Percentiles rank a stretch among this genome's conserved stretches.
These are phyloP conservation scores for Phortica variegata DNA, from an alignment of 1,140 invertebrate genomes.

Conservation along the genomic window DNA sequence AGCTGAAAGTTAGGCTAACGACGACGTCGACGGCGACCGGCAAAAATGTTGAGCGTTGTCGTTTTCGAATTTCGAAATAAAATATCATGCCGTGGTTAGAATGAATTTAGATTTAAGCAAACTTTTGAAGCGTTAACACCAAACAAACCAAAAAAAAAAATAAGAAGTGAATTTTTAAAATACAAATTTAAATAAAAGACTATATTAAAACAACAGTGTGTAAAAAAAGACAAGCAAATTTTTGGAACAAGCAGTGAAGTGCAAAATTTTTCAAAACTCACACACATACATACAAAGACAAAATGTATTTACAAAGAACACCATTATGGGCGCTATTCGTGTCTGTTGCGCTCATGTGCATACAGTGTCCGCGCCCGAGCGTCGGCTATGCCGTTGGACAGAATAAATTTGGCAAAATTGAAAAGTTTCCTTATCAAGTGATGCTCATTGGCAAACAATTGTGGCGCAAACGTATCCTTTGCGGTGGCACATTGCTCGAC, in stretches of 20 bases:
- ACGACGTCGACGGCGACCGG: conserved; percentile 13
- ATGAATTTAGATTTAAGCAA: conserved; percentile 51
- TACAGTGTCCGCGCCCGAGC: not conserved
- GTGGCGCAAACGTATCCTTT: conserved; percentile 60
- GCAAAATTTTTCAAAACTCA: not conserved
- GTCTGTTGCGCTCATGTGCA: conserved; percentile 12
- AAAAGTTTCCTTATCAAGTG: conserved; percentile 55
- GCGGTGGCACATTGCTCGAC: conserved; percentile 75
- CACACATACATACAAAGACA: not conserved
- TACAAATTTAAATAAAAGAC: not conserved
- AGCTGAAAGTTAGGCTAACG: conserved; percentile 17
- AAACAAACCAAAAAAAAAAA: conserved; percentile 1
- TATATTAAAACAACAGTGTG: conserved; percentile 2
- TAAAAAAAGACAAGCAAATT: conserved; percentile 9
- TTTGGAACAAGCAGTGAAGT: not conserved
- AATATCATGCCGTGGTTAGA: conserved; percentile 51
- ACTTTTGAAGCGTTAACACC: conserved; percentile 43
- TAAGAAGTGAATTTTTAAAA: not conserved
- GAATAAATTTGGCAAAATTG: conserved; percentile 45
- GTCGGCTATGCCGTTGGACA: conserved; percentile 42
- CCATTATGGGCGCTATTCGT: conserved; percentile 6
- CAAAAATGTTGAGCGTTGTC: not conserved
- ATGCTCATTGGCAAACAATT: conserved; percentile 54
- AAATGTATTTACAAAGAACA: conserved; percentile 1
- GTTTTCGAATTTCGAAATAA: conserved; percentile 34